These are phyloP conservation scores for Torymus auratus DNA, from an alignment of 2,888 invertebrate genomes.

Conservation along the genomic window DNA sequence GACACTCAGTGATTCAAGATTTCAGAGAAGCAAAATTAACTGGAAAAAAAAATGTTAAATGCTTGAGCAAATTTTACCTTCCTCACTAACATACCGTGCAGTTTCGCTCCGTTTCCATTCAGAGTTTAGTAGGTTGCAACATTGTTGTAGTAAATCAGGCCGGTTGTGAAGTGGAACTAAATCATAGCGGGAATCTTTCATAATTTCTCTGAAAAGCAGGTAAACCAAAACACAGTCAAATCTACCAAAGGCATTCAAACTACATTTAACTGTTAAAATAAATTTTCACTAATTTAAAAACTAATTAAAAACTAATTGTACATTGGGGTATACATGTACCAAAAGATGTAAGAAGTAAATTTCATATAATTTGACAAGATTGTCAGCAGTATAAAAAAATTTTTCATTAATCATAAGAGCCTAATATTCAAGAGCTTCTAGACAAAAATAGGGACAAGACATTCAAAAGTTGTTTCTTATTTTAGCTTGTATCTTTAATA, in stretches of 20 bases:
- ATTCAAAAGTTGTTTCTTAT: not conserved
- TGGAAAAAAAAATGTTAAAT: slow-evolving; percentile 47
- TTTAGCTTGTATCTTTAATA: slow-evolving; percentile 25
- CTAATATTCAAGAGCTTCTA: not conserved
- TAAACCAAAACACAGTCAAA: slow-evolving; percentile 54
- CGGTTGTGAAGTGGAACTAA: slow-evolving; percentile 86
- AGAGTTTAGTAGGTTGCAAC: slow-evolving; percentile 88
- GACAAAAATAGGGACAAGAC: slow-evolving; percentile 3
- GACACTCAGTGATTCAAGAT: slow-evolving; percentile 16
- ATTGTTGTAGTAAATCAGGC: slow-evolving; percentile 84
- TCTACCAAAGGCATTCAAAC: slow-evolving; percentile 47
- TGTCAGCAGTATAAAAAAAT: slow-evolving; percentile 5
- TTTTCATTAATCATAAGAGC: slow-evolving; percentile 10
- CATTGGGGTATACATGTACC: not conserved
- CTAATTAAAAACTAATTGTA: slow-evolving; percentile 9
- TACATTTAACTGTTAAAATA: slow-evolving; percentile 35
- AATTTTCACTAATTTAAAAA: not conserved
- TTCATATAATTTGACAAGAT: not conserved
- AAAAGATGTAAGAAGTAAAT: slow-evolving; percentile 8
- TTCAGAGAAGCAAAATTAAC: slow-evolving; percentile 38
- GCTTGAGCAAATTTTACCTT: slow-evolving; percentile 42
- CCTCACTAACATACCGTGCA: slow-evolving; percentile 79
- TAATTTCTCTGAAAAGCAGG: slow-evolving; percentile 64
- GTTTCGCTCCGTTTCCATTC: slow-evolving; percentile 92
- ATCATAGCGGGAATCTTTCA: slow-evolving; percentile 67